phyloP scores from a whole-genome alignment of 2,113 vertebrate species.

The Crotalus horridus region DNA sequence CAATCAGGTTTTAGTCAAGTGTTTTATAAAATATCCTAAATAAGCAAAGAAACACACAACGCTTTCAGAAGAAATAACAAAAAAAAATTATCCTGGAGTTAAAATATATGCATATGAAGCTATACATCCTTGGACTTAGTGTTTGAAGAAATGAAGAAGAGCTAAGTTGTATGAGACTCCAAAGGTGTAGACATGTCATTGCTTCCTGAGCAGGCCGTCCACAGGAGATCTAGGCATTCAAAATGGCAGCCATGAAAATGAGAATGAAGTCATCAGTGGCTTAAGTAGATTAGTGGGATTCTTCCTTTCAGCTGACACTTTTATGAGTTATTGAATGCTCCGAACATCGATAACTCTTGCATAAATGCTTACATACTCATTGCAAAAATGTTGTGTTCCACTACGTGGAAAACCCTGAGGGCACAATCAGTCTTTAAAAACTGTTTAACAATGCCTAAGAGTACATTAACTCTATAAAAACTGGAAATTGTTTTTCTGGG shows the following conservation, averaged over 20 bases:
- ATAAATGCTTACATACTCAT: background rate
- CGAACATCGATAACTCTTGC: background rate
- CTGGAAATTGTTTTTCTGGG: constrained; percentile 59
- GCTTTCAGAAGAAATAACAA: background rate
- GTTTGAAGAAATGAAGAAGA: background rate
- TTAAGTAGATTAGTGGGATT: background rate
- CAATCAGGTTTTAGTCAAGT: background rate
- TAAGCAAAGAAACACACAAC: background rate
- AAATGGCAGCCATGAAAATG: background rate
- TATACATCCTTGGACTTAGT: background rate
- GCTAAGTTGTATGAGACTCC: background rate
- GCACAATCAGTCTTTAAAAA: constrained; percentile 20
- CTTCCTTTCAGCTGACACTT: background rate
- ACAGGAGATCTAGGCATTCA: background rate
- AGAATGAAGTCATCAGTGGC: background rate
- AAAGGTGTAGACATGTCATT: background rate
- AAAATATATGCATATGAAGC: background rate
- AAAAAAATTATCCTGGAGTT: background rate
- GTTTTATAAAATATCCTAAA: background rate
- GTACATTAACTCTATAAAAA: constrained; percentile 45
- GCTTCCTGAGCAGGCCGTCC: background rate
- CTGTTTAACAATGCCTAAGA: constrained; percentile 56
- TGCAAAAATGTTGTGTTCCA: background rate
- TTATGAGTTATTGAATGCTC: background rate
- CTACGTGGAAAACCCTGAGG: constrained; percentile 38